These are phyloP conservation scores for Sarcophaga bullata DNA, from an alignment of 1,140 invertebrate species.

Conservation along the genomic window DNA sequence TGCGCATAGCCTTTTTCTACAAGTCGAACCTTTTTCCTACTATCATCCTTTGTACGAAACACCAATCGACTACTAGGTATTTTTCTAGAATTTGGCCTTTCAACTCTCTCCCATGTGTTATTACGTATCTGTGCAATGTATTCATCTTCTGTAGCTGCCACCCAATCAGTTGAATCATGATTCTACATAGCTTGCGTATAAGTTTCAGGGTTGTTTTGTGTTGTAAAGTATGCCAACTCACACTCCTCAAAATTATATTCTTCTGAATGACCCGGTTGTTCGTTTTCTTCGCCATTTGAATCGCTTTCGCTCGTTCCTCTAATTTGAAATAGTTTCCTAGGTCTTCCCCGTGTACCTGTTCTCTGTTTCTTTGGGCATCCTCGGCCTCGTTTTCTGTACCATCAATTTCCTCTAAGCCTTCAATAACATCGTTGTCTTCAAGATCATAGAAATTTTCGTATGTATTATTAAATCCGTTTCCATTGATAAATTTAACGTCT, in stretches of 20 bases:
- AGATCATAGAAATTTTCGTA: background rate
- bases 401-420: too few species aligned
- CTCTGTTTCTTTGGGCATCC: too few species aligned
- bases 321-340: too few species aligned
- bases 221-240: background rate
- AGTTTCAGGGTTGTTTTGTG: background rate
- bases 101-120: slow-evolving; percentile 56
- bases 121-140: slow-evolving; percentile 52
- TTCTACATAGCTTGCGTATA: background rate
- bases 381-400: too few species aligned
- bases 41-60: slow-evolving; percentile 53
- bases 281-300: too few species aligned
- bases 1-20: slow-evolving; percentile 65
- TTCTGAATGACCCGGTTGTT: background rate
- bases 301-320: too few species aligned
- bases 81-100: slow-evolving; percentile 50
- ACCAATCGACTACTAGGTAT: slow-evolving; percentile 53
- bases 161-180: slow-evolving; percentile 44
- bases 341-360: too few species aligned
- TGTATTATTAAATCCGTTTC: background rate
- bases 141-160: slow-evolving; percentile 55
- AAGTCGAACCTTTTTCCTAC: slow-evolving; percentile 63
- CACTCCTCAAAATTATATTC: slow-evolving; percentile 4
- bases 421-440: too few species aligned
- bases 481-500: slow-evolving; percentile 42